Evolutionary conservation across 2,797 vertebrate genomes (phyloP).

Genomic region (Lagothrix lagotricha): DNA sequence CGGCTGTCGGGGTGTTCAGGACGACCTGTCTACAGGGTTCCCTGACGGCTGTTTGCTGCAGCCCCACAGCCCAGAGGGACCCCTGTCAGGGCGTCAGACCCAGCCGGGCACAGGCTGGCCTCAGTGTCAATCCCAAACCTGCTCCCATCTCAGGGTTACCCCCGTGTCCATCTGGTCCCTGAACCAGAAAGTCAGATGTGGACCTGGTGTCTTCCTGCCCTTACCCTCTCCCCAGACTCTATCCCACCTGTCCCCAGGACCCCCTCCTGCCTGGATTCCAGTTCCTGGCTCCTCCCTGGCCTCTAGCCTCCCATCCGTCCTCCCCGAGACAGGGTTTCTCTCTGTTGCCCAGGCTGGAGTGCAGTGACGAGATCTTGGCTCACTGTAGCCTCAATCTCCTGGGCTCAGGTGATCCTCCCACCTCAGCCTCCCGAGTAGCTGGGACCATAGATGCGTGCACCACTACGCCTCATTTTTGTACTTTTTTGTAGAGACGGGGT

Average conservation of each 20-base stretch:
- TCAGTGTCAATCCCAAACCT: not conserved
- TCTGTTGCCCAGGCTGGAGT: not conserved
- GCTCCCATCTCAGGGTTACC: not conserved
- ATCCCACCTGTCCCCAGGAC: not conserved
- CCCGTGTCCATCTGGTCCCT: accelerated
- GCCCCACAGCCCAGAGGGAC: not conserved
- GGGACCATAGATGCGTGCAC: not conserved
- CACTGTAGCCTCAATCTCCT: not conserved
- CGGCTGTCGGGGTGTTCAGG: conserved; percentile 77
- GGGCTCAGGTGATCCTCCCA: not conserved
- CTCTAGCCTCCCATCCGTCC: not conserved
- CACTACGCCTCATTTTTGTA: not conserved
- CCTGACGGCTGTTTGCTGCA: not conserved
- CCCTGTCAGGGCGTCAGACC: not conserved
- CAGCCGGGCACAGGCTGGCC: not conserved
- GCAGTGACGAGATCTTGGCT: not conserved
- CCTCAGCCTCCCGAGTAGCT: not conserved
- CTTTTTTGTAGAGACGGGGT: not conserved
- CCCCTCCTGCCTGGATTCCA: not conserved
- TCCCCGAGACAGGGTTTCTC: not conserved
- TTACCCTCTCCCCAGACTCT: not conserved
- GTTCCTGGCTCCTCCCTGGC: not conserved
- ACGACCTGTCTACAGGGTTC: conserved; percentile 18
- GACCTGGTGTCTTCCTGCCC: not conserved
- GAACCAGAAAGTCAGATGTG: not conserved